Evolutionary conservation across 1,140 invertebrate genomes (phyloP), one percentile per base, ranked within the genome.

Genomic region (Calliphora vicina): DNA sequence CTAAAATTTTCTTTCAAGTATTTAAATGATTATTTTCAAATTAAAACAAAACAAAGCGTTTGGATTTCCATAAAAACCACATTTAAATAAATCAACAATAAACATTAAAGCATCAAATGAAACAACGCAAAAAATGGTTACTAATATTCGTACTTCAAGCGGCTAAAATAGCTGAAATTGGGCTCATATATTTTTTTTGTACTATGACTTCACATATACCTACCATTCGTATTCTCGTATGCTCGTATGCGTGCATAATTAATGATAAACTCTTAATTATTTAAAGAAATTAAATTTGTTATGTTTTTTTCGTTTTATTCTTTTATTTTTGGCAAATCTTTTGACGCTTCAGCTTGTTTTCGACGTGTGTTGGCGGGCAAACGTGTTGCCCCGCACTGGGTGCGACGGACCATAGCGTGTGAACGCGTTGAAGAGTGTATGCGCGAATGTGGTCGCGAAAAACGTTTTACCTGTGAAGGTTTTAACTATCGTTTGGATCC

Each of bases 291-390:
- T 8, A 67, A 17, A 57, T 57, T 57, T 67, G 9, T 12, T 67
- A 67, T 67, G 6, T 29, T 74, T 29, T 42, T 82, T 45, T 80
- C 15, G 50, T 50, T 43, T 67, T 35, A 10, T 42, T 42, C 10
- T 61, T 45, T 42, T 83, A 9, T 42, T 76, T 82, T 83, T 85
- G 67, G 15, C 50, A 57, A 67, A 23, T n/a, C n/a, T n/a, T n/a
- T n/a, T n/a, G n/a, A n/a, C n/a, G n/a, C n/a, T n/a, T n/a, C n/a
- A 96, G 95, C 93, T 50, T 96, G 96, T 89, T 96, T 95, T 91
- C 93, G 94, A 50, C 92, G 94, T 82, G 92, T 95, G 12, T 90
- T 95, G 72, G 93, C 94, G 26, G 95, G 95, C 17, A 93, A 94
- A 87, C 92, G 95, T 61, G 92, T 95, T 3, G 89, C 93, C 1